Conservation (phyloP, 2,113 vertebrate genomes). For the Rafetus swinhoei region DNA sequence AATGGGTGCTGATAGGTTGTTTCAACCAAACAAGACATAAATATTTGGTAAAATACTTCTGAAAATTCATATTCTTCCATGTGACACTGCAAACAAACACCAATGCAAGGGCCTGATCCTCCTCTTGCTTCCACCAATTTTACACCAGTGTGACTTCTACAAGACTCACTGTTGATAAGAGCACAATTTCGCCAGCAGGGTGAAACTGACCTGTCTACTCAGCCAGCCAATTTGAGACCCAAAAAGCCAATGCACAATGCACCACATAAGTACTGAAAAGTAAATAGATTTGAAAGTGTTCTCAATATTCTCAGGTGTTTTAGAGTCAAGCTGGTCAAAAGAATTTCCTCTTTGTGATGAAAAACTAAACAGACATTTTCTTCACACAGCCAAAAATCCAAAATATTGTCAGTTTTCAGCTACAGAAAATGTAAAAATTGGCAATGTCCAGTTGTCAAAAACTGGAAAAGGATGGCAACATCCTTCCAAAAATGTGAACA, state of each 20-base stretch:
- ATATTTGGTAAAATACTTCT: rapidly evolving
- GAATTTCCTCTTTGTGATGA: neutral
- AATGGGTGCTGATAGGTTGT: neutral
- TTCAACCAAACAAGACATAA: neutral
- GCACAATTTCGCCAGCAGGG: neutral
- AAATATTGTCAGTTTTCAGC: neutral
- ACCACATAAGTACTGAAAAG: neutral
- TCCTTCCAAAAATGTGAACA: neutral
- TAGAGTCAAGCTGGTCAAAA: neutral
- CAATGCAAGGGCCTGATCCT: neutral
- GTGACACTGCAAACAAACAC: neutral
- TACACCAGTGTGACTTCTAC: neutral
- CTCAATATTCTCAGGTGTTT: neutral
- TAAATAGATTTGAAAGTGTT: rapidly evolving
- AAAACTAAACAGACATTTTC: neutral
- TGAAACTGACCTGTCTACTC: neutral
- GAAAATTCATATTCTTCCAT: neutral
- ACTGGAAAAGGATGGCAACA: rapidly evolving
- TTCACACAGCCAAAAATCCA: neutral
- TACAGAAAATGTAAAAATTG: neutral
- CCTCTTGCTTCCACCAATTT: neutral
- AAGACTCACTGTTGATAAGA: neutral
- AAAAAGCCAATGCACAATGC: neutral
- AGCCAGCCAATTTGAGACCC: neutral
- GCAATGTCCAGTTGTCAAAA: neutral